Base-by-base conservation (phyloP, 2,888 invertebrate genomes). In the Orthonychiurus folsomi region DNA sequence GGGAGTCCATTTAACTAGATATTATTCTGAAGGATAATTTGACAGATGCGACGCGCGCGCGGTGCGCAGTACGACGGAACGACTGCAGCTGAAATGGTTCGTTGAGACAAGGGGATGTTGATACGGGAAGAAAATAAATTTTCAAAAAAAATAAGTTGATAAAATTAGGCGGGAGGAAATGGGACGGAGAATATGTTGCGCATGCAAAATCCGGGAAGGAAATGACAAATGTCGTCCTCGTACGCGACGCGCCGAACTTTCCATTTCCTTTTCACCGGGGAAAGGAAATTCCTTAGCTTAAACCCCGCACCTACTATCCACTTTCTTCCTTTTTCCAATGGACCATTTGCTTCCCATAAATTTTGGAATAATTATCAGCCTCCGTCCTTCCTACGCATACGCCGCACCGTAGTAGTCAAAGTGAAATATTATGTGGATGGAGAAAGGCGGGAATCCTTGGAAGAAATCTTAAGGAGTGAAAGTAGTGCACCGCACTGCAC, bases 301-400 rank as follows among this genome's bases (percentile, higher is more conserved):
- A 37, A 37, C 37, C 37, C 5, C 37, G 15, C n/a, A n/a, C 37
- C 37, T 37, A 9, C 37, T 37, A 37, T 62, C n/a, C n/a, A n/a
- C n/a, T n/a, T n/a, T n/a, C n/a, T 56, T 50, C 28, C 48, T 37
- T 56, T 48, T 47, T 27, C 62, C 57, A 52, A 20, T 20, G 52
- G n/a, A 20, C 20, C 21, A 20, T 57, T 50, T 62, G 57, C 48
- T 54, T 23, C 59, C 55, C 63, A 63, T 63, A 63, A 63, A 63
- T 63, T 63, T 60, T 37, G 54, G 63, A 63, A 59, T 63, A 63
- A 63, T 60, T 60, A 63, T 53, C 56, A 56, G 57, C 52, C 3
- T 37, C 27, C 27, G 15, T 26, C 5, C n/a, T n/a, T n/a, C n/a
- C n/a, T n/a, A n/a, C n/a, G n/a, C n/a, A n/a, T n/a, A n/a, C n/a